phyloP scores from a whole-genome alignment of 37 sponge, comb jelly and placozoan genomes.

The Bolinopsis microptera region DNA sequence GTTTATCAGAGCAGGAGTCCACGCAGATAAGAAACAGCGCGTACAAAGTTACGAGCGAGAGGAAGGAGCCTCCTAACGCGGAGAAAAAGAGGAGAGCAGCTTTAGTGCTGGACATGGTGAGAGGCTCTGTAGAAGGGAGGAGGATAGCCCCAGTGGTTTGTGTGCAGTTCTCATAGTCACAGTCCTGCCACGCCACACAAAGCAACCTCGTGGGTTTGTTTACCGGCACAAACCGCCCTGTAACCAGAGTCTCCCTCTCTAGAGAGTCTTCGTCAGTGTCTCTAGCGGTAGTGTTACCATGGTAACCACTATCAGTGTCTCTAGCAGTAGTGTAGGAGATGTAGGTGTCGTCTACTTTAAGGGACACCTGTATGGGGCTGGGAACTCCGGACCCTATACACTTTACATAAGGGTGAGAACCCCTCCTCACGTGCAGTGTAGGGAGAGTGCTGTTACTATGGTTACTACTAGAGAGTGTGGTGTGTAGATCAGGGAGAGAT shows the following conservation, averaged over 20 bases:
- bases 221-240: not conserved
- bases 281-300: not conserved
- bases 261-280: not conserved
- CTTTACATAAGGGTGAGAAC: not conserved
- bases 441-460: not conserved
- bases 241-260: not conserved
- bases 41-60: not conserved
- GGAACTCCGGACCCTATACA: not conserved
- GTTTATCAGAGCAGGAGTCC: not conserved
- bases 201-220: not conserved
- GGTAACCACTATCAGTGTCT: not conserved
- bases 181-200: not conserved
- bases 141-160: not conserved
- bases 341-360: not conserved
- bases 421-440: not conserved
- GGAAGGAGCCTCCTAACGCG: not conserved
- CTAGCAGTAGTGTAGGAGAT: not conserved
- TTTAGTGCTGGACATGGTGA: not conserved
- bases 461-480: not conserved
- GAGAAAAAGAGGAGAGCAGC: not conserved
- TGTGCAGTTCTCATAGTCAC: not conserved
- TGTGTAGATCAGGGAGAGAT: not conserved
- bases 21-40: not conserved
- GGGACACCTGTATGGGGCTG: not conserved
- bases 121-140: not conserved